These are phyloP conservation scores for Pipistrellus pygmaeus DNA, from an alignment of 2,797 vertebrate species.

Conservation along the genomic window DNA sequence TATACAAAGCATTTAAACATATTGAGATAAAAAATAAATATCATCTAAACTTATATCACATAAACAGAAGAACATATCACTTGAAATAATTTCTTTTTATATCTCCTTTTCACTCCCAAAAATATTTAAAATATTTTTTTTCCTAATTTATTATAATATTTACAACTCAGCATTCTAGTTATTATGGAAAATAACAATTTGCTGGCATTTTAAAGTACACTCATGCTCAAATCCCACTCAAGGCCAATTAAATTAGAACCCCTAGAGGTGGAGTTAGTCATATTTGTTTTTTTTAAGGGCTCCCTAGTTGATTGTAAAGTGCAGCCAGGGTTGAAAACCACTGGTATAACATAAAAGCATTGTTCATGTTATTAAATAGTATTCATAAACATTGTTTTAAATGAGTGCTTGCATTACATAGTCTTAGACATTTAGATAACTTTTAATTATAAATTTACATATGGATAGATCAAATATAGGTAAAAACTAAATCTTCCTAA, in stretches of 20 bases:
- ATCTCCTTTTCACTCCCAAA: not conserved
- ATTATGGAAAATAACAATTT: constrained; percentile 43
- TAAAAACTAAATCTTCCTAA: not conserved
- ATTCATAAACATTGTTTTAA: constrained; percentile 44
- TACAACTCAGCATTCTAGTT: not conserved
- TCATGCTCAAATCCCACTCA: not conserved
- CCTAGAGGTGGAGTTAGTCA: not conserved
- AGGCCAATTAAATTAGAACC: constrained; percentile 58
- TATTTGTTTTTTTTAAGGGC: not conserved
- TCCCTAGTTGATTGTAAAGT: not conserved
- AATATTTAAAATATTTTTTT: constrained; percentile 16
- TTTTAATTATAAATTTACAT: not conserved
- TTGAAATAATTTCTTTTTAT: not conserved
- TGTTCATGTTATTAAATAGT: not conserved
- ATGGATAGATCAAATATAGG: not conserved
- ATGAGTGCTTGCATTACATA: not conserved
- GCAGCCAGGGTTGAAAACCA: not conserved
- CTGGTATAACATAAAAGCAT: not conserved
- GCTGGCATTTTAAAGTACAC: constrained; percentile 43
- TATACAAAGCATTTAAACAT: not conserved
- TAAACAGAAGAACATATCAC: not conserved
- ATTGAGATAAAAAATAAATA: constrained; percentile 12
- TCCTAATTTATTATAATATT: constrained; percentile 11
- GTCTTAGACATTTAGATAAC: not conserved
- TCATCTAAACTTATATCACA: not conserved